phyloP scores from a whole-genome alignment of 2,113 vertebrate species.

The Centropus bengalensis region DNA sequence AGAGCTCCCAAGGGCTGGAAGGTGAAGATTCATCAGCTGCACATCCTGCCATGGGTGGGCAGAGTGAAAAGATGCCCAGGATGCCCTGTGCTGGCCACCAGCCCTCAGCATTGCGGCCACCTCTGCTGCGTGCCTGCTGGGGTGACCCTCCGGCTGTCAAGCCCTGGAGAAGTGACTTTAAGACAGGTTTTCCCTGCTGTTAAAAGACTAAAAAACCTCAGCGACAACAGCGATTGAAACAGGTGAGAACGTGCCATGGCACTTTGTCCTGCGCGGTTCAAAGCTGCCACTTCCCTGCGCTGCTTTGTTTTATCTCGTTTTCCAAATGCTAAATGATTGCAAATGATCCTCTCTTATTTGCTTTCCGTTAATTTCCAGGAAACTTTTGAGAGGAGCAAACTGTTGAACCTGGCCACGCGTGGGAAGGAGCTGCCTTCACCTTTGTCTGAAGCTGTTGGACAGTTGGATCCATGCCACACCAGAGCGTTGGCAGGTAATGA shows the following conservation, averaged over 20 bases:
- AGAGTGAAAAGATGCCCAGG: too few species aligned
- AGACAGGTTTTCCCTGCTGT: background rate
- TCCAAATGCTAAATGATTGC: background rate
- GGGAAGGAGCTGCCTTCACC: background rate
- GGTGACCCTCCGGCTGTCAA: too few species aligned
- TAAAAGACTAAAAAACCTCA: background rate
- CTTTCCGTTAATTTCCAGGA: background rate
- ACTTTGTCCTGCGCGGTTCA: background rate
- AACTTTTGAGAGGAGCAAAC: background rate
- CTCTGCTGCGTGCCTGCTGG: accelerated
- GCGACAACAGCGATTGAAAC: background rate
- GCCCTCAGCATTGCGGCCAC: accelerated
- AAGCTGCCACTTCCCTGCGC: accelerated
- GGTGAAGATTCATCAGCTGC: background rate
- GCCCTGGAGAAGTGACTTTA: background rate
- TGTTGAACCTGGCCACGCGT: accelerated
- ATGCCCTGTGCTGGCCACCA: accelerated
- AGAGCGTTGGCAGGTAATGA: background rate
- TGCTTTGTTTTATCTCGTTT: background rate
- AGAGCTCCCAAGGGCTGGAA: background rate
- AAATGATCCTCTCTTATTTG: background rate
- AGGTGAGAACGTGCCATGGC: background rate
- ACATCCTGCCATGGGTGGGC: background rate
- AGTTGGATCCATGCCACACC: background rate
- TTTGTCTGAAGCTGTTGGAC: background rate